Percentiles rank a stretch among this genome's conserved stretches.
Evolutionary conservation across 2,797 vertebrate species (phyloP).

Genomic region (Myotis pilosus): DNA sequence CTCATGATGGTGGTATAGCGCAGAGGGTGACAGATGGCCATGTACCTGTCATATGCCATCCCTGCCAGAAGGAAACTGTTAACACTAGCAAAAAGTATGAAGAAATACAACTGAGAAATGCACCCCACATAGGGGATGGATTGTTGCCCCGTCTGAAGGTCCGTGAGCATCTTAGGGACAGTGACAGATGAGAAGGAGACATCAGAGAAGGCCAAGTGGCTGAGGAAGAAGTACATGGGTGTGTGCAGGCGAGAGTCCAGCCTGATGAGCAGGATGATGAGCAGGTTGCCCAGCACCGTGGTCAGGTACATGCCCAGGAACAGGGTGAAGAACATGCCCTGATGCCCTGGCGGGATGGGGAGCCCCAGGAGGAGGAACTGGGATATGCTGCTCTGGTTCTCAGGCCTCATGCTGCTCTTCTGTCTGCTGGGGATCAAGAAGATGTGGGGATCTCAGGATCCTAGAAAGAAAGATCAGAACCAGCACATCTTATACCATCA

Average conservation of each 20-base stretch:
- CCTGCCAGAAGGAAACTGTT: background rate
- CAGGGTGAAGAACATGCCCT: background rate
- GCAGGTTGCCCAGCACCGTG: background rate
- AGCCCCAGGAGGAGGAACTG: background rate
- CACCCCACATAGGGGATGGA: background rate
- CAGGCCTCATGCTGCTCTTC: background rate
- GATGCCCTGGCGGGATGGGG: rapidly evolving
- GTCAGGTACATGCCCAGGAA: background rate
- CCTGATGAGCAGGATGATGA: background rate
- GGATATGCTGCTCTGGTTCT: background rate
- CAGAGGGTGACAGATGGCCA: background rate
- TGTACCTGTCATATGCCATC: background rate
- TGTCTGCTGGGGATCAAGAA: background rate
- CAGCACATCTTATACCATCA: background rate
- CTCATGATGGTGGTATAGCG: background rate
- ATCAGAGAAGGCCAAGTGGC: background rate
- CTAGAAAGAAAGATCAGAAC: background rate
- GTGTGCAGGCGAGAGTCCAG: background rate
- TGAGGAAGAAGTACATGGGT: background rate
- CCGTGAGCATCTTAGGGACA: background rate
- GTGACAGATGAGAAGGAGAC: background rate
- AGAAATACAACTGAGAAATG: background rate
- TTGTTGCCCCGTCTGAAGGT: background rate
- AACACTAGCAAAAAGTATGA: background rate
- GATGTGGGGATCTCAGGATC: background rate